These are phyloP conservation scores for Sylvia borin DNA, from an alignment of 2,797 vertebrate genomes.

Conservation along the genomic window DNA sequence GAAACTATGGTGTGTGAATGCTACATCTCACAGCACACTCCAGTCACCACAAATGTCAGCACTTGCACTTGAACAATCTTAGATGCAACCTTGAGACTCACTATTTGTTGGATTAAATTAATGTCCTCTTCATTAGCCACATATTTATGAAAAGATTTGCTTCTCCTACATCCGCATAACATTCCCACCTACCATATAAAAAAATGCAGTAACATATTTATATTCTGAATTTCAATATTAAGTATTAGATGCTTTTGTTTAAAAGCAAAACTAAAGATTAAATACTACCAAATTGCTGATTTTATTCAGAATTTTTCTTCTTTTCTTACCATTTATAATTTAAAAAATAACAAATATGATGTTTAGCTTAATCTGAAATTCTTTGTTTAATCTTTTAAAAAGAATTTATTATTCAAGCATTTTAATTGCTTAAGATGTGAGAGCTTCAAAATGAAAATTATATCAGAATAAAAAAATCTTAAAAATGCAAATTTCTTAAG, in stretches of 20 bases:
- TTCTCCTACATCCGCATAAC: neutral
- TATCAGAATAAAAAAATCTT: neutral
- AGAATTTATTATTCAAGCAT: neutral
- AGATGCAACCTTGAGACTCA: neutral
- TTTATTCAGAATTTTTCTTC: neutral
- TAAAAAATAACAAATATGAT: fast-evolving
- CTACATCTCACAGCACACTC: neutral
- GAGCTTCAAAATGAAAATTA: neutral
- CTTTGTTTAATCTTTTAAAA: neutral
- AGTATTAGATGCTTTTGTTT: neutral
- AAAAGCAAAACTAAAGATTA: neutral
- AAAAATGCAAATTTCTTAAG: neutral
- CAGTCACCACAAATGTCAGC: neutral
- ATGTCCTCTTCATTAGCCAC: neutral
- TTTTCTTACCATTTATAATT: neutral
- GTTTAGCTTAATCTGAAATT: neutral
- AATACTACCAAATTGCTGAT: fast-evolving
- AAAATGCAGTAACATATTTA: neutral
- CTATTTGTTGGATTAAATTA: neutral
- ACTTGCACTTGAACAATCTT: neutral
- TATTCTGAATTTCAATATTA: neutral
- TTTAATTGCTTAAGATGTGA: neutral
- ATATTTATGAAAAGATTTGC: neutral
- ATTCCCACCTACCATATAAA: neutral
- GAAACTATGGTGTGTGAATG: neutral